Conservation (phyloP, 1,140 invertebrate genomes). For the Macrotrachela quadricornifera region DNA sequence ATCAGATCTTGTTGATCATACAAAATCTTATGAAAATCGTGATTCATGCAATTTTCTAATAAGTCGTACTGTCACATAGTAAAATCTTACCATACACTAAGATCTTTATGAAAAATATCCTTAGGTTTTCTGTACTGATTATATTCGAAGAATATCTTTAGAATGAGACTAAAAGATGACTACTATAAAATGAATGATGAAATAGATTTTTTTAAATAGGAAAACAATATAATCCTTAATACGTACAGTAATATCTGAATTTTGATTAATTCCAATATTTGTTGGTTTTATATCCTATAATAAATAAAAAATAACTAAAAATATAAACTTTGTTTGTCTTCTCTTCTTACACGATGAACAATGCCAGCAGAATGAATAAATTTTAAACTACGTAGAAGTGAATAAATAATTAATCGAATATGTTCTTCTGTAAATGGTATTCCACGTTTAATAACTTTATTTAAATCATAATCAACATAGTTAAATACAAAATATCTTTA, state of each 20-base stretch:
- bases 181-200: no score
- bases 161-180: no score
- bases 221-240: no score
- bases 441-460: constrained; percentile 97
- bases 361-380: constrained; percentile 96
- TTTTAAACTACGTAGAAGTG: constrained; percentile 98
- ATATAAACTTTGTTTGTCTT: background rate
- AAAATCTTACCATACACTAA: no score
- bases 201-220: no score
- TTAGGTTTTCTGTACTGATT: no score
- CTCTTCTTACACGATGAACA: constrained; percentile 72
- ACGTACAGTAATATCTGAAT: constrained; percentile 70
- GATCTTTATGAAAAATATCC: no score
- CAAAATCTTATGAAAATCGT: no score
- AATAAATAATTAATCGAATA: constrained; percentile 95
- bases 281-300: constrained; percentile 81
- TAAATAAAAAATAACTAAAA: background rate
- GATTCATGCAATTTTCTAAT: no score
- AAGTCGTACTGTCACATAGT: no score
- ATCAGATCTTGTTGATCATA: no score
- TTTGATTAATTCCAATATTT: constrained; percentile 96
- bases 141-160: no score
- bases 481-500: constrained; percentile 90
- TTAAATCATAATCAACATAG: constrained; percentile 96
- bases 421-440: constrained; percentile 87